Percentiles rank a stretch among this genome's conserved stretches.
Evolutionary conservation across 2,113 vertebrate genomes (phyloP).

Genomic region (Chloropsis hardwickii): DNA sequence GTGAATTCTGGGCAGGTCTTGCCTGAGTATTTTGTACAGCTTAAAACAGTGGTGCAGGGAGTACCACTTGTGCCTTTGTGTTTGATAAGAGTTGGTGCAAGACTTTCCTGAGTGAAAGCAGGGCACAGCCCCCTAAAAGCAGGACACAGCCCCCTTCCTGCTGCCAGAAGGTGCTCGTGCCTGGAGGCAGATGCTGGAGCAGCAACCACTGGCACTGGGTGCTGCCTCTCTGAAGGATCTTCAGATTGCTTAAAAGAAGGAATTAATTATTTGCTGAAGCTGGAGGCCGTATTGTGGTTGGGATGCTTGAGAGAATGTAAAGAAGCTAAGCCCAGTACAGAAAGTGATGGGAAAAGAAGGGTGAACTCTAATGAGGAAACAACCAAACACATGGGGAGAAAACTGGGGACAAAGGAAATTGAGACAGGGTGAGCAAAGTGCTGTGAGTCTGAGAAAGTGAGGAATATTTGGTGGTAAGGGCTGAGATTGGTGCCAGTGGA

Average conservation of each 20-base stretch:
- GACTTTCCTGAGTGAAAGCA: neutral
- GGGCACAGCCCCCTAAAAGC: neutral
- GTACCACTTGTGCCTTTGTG: neutral
- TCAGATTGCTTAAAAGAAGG: neutral
- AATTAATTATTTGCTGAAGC: neutral
- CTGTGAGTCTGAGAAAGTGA: neutral
- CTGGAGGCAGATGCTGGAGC: neutral
- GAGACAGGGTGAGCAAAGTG: neutral
- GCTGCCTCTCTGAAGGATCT: neutral
- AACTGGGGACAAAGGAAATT: neutral
- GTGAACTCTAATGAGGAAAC: neutral
- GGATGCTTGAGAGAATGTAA: neutral
- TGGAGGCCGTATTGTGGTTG: neutral
- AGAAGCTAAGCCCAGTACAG: neutral
- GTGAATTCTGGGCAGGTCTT: neutral
- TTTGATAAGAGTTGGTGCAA: neutral
- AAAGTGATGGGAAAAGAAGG: neutral
- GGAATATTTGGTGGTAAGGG: neutral
- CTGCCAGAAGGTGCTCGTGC: neutral
- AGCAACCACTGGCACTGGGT: neutral
- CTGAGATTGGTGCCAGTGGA: neutral
- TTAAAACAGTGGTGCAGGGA: neutral
- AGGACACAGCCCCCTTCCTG: neutral
- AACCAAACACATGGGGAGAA: neutral
- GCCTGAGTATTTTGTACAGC: neutral